Base-by-base conservation (phyloP, 2,888 invertebrate species). In the Pasiphila rectangulata region DNA sequence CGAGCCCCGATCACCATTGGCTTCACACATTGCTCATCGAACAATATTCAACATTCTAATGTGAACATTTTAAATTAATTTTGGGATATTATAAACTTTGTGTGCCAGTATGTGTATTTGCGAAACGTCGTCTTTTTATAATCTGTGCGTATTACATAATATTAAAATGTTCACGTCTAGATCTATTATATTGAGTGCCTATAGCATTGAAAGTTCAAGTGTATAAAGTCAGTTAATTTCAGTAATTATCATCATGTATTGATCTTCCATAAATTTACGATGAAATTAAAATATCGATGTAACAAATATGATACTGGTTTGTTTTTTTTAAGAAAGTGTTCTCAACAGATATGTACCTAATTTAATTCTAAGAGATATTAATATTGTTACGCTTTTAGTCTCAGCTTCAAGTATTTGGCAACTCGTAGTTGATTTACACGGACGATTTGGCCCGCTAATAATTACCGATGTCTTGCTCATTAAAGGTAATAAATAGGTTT, bases 201-300 rank as follows among this genome's bases (percentile, higher is more conserved):
- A 87, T 86, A 87, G 87, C 83, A 84, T 84, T 86, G 85, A 83
- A 75, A 74, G 75, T 84, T 86, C 80, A 84, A 85, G 72, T 88
- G 87, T 88, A 86, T 80, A 87, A 86, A 86, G 81, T 85, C 86
- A 79, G 83, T 83, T 83, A 72, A 82, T 84, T 86, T 86, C 83
- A 80, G 75, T 83, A 85, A 84, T 84, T 84, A 83, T 87, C 88
- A 88, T 82, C 84, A 84, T 88, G 86, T 88, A 88, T 87, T 85
- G 88, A 87, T 88, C 88, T 87, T 88, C 88, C 88, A 88, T 88
- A 88, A 87, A 84, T 85, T 86, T 88, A 88, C 83, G 86, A 86
- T 85, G 86, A 87, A 87, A 88, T 87, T 87, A 87, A 88, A 84
- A 83, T 88, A 87, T 88, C 77, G 88, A 88, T 88, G 88, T 88